Base-by-base conservation (phyloP, 2,888 invertebrate genomes). In the Acleris emargana region DNA sequence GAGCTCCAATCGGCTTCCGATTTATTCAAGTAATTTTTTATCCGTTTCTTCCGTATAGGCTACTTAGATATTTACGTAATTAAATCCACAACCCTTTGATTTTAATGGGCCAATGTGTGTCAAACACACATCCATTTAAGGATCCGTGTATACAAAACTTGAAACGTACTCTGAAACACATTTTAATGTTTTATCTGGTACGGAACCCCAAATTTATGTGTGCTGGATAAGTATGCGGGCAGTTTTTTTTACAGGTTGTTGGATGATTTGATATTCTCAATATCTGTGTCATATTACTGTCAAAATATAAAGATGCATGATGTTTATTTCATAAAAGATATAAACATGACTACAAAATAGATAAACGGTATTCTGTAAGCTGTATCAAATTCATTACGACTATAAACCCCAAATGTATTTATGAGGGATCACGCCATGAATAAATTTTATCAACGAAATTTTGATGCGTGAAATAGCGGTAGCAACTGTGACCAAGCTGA, bases 381-480 rank as follows among this genome's bases (percentile, higher is more conserved):
- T 84, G 84, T 90, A 89, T 91, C 88, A 89, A 90, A 90, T 91
- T 91, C 89, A 91, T 91, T 91, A 91, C 86, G 82, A 91, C 89
- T 89, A 87, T 90, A 90, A 90, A 91, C 83, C 86, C 88, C 88
- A 85, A 89, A 90, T 90, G 88, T 90, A 91, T 91, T 90, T 89
- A 91, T 88, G 87, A 87, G 89, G 89, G 91, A 89, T 89, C 90
- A 87, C 79, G 88, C 82, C 86, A 92, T 92, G 91, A 91, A 91
- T 92, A 92, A 89, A 91, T 91, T 91, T 88, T 73, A 84, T 83
- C 81, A 87, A 83, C 82, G 81, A 87, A 91, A 90, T 87, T 91
- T 91, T 87, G 86, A 88, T 86, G 89, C 89, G 88, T 88, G 82
- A 87, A 90, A 91, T 89, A 82, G 83, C 82, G 80, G 77, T 73